phyloP scores from a whole-genome alignment of 2,888 invertebrate species.

The Diaprepes abbreviatus region DNA sequence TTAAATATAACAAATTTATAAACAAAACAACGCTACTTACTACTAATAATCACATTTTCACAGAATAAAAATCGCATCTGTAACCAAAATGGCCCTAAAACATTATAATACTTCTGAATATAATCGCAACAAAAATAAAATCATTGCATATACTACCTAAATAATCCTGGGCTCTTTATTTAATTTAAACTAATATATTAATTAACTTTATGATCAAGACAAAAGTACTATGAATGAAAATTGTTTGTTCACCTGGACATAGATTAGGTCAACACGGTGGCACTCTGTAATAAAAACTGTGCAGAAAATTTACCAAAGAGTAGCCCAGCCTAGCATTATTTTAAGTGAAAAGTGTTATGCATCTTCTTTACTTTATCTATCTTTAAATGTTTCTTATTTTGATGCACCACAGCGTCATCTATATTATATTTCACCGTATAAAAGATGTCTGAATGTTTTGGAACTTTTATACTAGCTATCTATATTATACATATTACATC shows the following conservation, averaged over 20 bases:
- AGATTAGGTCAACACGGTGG: neutral
- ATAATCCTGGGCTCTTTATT: neutral
- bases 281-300: too few relatives aligned
- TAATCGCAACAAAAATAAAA: neutral
- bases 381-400: too few relatives aligned
- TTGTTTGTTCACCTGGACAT: neutral
- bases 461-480: slow-evolving; percentile 33
- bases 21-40: slow-evolving; percentile 35
- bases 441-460: slow-evolving; percentile 33
- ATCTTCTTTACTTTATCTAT: too few relatives aligned
- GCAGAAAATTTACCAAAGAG: neutral
- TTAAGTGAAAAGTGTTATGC: too few relatives aligned
- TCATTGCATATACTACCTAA: neutral
- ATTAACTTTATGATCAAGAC: too few relatives aligned
- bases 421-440: slow-evolving; percentile 19
- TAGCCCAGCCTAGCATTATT: neutral
- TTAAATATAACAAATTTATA: slow-evolving; percentile 34
- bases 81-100: slow-evolving; percentile 30
- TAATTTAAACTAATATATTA: neutral
- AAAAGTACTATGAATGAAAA: too few relatives aligned
- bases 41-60: slow-evolving; percentile 37
- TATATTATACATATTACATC: slow-evolving; percentile 40
- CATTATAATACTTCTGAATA: slow-evolving; percentile 29
- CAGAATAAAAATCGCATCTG: slow-evolving; percentile 20
- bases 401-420: too few relatives aligned